A percentile compares a stretch with the other conserved stretches of the same genome.
Evolutionary conservation across 1,140 invertebrate species (phyloP).

Genomic region (Asbolus verrucosus): DNA sequence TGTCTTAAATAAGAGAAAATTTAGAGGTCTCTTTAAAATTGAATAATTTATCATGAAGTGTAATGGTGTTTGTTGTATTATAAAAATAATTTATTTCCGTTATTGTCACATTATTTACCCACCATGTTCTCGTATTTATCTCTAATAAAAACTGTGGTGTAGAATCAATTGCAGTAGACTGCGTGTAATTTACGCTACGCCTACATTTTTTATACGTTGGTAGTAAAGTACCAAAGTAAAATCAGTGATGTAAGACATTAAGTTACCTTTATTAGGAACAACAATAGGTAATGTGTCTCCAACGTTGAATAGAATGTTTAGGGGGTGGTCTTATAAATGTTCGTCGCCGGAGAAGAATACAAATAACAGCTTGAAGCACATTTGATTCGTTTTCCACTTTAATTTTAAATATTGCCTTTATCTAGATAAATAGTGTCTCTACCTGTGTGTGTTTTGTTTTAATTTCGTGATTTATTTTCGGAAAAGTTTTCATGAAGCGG

Average conservation of each 20-base stretch:
- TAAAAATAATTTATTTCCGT: conserved; percentile 13
- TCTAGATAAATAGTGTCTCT: conserved; percentile 36
- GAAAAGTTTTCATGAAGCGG: neutral
- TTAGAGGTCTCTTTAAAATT: neutral
- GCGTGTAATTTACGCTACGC: conserved; percentile 37
- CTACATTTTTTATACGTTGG: conserved; percentile 40
- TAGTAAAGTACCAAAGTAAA: conserved; percentile 45
- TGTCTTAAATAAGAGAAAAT: conserved; percentile 3
- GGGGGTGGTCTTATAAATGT: conserved; percentile 53
- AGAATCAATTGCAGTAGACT: conserved; percentile 25
- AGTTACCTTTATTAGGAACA: conserved; percentile 53
- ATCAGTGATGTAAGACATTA: conserved; percentile 51
- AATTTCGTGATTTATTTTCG: neutral
- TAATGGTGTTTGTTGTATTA: neutral
- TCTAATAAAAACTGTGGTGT: neutral
- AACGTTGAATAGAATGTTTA: conserved; percentile 47
- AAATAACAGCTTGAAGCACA: conserved; percentile 37
- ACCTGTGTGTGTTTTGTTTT: conserved; percentile 20
- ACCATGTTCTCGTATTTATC: neutral
- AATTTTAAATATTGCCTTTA: conserved; percentile 36
- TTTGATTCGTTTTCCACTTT: conserved; percentile 40
- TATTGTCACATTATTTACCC: conserved; percentile 23
- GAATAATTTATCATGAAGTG: neutral
- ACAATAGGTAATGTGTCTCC: conserved; percentile 55
- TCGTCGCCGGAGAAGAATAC: conserved; percentile 44